Evolutionary conservation across 2,888 invertebrate genomes (phyloP), one percentile per base, ranked within the genome.

Genomic region (Synanthedon myopaeformis): DNA sequence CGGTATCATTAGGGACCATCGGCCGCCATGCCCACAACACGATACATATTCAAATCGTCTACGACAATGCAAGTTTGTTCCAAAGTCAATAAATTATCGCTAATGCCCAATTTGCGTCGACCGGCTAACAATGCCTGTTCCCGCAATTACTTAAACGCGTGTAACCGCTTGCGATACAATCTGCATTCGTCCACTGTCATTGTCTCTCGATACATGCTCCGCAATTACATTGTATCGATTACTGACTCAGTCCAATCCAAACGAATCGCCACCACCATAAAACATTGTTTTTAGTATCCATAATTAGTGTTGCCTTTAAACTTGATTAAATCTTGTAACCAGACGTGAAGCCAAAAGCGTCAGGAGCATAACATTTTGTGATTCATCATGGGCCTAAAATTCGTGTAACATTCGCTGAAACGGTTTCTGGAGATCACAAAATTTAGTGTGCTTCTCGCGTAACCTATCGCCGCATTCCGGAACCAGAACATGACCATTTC

Each of bases 111-210:
- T 86, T 86, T 86, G 86, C 81, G 84, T 83, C 83, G 74, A 74
- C 73, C 73, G 76, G 79, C 71, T 82, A 84, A 87, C 87, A 87
- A 87, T 87, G 79, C 78, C 77, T 65, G 82, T 85, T 86, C 85
- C 84, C 86, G 84, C 83, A 85, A 87, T 87, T 86, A 87, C 84
- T 85, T 85, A 85, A 87, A 87, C 81, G 81, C 81, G 76, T 84
- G 85, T 86, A 84, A 82, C 81, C 79, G 74, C 74, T 72, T 72
- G 70, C 74, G 86, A 87, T 87, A 86, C 80, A 76, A 86, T 85
- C 85, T 76, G 70, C 63, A 70, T 66, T 67, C 52, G 42, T 50
- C 49, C 51, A 14, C 49, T 72, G 74, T 81, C 81, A 82, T 84
- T 85, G 86, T 85, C 82, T 79, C 74, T 72, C 73, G 76, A 82